Evolutionary conservation across 2,888 invertebrate genomes (phyloP), one percentile per base, ranked within the genome.

Genomic region (Homarus gammarus): DNA sequence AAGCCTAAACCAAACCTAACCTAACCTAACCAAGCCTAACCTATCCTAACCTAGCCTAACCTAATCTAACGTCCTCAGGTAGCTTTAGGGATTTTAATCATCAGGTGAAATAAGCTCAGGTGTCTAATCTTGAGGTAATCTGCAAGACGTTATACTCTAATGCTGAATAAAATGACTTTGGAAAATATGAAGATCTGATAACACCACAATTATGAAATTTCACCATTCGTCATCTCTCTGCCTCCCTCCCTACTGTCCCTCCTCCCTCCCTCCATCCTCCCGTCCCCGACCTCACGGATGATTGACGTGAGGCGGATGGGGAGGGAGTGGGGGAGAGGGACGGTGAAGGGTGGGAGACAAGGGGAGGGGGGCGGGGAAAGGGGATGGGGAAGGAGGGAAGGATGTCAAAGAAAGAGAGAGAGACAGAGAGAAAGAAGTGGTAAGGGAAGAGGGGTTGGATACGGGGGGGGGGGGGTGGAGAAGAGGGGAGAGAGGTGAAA

Each of bases 221-320:
- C 56, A 18, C 22, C 56, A 56, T 56, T 56, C 56, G 56, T 10
- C 56, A 56, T 18, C 56, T 18, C 44, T 44, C 5, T 44, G 10
- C 56, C 56, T 56, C 56, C 1, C 18, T n/a, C n/a, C n/a, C n/a
- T n/a, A 18, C 22, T 22, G 22, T 56, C 22, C 56, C 18, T 10
- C 56, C 15, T 18, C 56, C 18, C 44, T 44, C 5, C 12, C 44
- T 22, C 56, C 22, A 56, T 5, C 18, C n/a, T n/a, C n/a, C n/a
- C n/a, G n/a, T n/a, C n/a, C n/a, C 31, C 33, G 79, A n/a, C 73
- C 56, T 12, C 73, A 72, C 15, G 22, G 40, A 61, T 85, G 85
- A 85, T 85, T 85, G 85, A 85, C 85, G 61, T 61, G 85, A 49
- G 68, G 85, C 40, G 81, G 64, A 44, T 40, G 70, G 83, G 36